Base-by-base conservation (phyloP, 2,888 invertebrate species). In the Ctena decussata region DNA sequence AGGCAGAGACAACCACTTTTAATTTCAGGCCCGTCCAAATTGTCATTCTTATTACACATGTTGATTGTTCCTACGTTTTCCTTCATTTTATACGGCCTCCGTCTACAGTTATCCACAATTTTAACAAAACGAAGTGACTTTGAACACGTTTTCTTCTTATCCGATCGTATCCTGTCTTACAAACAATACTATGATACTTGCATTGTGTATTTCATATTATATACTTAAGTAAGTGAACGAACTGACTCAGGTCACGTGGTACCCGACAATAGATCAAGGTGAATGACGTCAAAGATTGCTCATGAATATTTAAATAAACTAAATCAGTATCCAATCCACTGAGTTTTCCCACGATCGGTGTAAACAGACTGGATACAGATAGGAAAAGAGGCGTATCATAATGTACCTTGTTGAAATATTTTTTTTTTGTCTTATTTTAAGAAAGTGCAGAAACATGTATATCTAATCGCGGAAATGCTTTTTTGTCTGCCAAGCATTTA, bases 1-100 rank as follows among this genome's bases (percentile, higher is more conserved):
- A 93, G 80, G 39, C 77, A 84, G 57, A 93, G 82, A 3, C 89
- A 89, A 35, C 92, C 93, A 46, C 87, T 83, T 73, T 90, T 90
- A 6, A 91, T 81, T 32, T 91, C 91, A 15, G 87, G 71, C 12
- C 89, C 87, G 5, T 91, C 91, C n/a, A 44, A 15, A 0, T 37
- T 41, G 30, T 65, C 53, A 1, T 21, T 57, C 69, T 80, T 76
- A 60, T 78, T 82, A 30, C 80, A 84, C 71, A 78, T 77, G 35
- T 65, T 49, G 18, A 71, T n/a, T 6, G 65, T 12, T 2, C 21
- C 35, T 21, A 35, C 27, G 12, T 3, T n/a, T 0, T 32, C 6
- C 35, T 65, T 65, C 65, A 65, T 65, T 30, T 32, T 65, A 12
- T 32, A 3, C 24, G n/a, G n/a, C n/a, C 65, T 35, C 35, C 11